Base-by-base conservation (phyloP, 2,888 invertebrate genomes). In the Meteorus colon region DNA sequence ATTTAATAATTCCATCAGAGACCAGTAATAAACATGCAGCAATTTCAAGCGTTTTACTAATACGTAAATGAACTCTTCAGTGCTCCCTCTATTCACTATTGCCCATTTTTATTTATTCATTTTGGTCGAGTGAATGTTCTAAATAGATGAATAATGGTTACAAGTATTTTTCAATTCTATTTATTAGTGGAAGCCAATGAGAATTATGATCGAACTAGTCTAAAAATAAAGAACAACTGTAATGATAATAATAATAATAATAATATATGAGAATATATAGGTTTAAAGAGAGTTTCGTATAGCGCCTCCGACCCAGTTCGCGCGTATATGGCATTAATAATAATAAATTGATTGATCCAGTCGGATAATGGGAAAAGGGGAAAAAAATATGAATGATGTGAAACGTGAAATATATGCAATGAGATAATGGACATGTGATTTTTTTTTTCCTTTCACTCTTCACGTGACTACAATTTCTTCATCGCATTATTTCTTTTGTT, bases 251-350 rank as follows among this genome's bases (percentile, higher is more conserved):
- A 31, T 41, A 68, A 31, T 48, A 73, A 73, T 45, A 62, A 14
- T 12, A 69, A 60, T 71, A 60, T 74, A n/a, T 65, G 48, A 45
- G 34, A 72, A n/a, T 24, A 75, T 60, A 16, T 60, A 69, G 63
- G 45, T 31, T 71, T 74, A 55, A 70, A 60, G 69, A 78, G 37
- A 74, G 78, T 76, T 76, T 77, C 73, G 76, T 45, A 29, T 78
- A 83, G 85, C 81, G 82, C 85, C 86, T 85, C 84, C 85, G 85
- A 85, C 86, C 86, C 86, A 82, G 83, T 86, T 84, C 80, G 79
- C 81, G 79, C 80, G 67, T 29, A 75, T 63, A 37, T 65, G 65
- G 24, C 34, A 65, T 65, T 19, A 65, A 65, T 55, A 19, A 19
- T 55, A 19, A 55, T 55, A 55, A 55, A 19, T 29, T 29, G 12